These are phyloP conservation scores for Aplysia californica DNA, from an alignment of 1,140 invertebrate species.

Conservation along the genomic window DNA sequence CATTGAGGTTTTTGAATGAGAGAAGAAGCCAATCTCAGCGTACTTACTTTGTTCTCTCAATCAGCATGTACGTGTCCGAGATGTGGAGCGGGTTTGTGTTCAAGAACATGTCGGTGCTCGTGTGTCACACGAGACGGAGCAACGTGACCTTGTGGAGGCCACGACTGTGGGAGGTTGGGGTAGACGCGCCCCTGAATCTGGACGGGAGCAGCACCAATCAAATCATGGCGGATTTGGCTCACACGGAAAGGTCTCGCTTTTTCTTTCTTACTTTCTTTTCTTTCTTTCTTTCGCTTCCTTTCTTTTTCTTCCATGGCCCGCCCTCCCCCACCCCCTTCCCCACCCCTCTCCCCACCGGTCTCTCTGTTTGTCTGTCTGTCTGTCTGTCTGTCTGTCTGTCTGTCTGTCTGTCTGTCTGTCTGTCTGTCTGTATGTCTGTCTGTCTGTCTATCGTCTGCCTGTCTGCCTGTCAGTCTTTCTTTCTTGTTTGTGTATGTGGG, in stretches of 20 bases:
- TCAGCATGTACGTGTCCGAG: too few species aligned
- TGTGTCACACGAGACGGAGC: too few species aligned
- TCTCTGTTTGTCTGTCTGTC: neutral
- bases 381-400: neutral
- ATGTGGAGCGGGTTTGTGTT: too few species aligned
- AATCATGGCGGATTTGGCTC: too few species aligned
- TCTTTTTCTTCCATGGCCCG: neutral
- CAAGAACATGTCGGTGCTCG: too few species aligned
- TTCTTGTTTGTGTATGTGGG: neutral
- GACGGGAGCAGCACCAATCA: too few species aligned
- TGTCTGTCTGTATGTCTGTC: neutral
- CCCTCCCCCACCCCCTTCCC: neutral
- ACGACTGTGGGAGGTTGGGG: too few species aligned
- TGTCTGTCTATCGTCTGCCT: neutral
- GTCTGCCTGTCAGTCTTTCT: neutral
- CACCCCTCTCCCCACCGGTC: neutral
- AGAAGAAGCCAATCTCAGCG: too few species aligned
- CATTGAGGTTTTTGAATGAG: too few species aligned
- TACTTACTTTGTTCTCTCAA: too few species aligned
- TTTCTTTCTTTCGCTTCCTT: neutral
- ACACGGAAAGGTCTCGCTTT: neutral
- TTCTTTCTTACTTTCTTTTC: neutral
- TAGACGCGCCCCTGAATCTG: too few species aligned
- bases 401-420: neutral
- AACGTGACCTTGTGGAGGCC: too few species aligned